Evolutionary conservation across 2,797 vertebrate species (phyloP).

Genomic region (Epinephelus coioides): DNA sequence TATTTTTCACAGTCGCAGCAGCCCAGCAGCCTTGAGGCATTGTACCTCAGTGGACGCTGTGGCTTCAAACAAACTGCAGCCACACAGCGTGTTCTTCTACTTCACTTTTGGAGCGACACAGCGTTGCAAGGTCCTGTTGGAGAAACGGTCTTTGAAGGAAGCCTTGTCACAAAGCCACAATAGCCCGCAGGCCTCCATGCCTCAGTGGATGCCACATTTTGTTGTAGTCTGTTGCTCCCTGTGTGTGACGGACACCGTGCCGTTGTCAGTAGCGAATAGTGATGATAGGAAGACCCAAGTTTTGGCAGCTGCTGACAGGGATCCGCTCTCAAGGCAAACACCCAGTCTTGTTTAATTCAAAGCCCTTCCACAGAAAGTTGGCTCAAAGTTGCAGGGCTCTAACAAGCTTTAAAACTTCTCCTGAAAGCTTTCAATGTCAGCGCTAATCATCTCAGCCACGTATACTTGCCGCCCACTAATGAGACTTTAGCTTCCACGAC

Average conservation of each 20-base stretch:
- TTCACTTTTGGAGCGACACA: not conserved
- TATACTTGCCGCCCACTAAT: constrained; percentile 29
- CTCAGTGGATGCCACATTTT: constrained; percentile 37
- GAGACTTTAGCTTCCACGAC: constrained; percentile 39
- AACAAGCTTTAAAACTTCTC: constrained; percentile 59
- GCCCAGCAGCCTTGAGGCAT: constrained; percentile 36
- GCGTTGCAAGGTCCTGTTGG: constrained; percentile 5
- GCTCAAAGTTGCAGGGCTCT: constrained; percentile 42
- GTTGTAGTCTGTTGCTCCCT: constrained; percentile 23
- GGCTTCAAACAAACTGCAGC: constrained; percentile 37
- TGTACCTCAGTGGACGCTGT: constrained; percentile 1
- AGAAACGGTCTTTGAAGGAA: constrained; percentile 53
- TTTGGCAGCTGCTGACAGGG: constrained; percentile 55
- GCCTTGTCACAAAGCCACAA: constrained; percentile 40
- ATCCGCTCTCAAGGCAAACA: constrained; percentile 49
- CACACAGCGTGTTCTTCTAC: constrained; percentile 10
- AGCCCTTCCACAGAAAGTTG: constrained; percentile 52
- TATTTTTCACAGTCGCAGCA: constrained; percentile 33
- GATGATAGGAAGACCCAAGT: constrained; percentile 25
- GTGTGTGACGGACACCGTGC: constrained; percentile 41
- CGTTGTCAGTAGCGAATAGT: constrained; percentile 45
- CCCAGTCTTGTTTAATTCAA: constrained; percentile 66
- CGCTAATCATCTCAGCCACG: constrained; percentile 40
- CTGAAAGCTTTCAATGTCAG: constrained; percentile 54
- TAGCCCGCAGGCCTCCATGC: constrained; percentile 46